Evolutionary conservation across 2,888 invertebrate genomes (phyloP).

Genomic region (Peribatodes rhomboidaria): DNA sequence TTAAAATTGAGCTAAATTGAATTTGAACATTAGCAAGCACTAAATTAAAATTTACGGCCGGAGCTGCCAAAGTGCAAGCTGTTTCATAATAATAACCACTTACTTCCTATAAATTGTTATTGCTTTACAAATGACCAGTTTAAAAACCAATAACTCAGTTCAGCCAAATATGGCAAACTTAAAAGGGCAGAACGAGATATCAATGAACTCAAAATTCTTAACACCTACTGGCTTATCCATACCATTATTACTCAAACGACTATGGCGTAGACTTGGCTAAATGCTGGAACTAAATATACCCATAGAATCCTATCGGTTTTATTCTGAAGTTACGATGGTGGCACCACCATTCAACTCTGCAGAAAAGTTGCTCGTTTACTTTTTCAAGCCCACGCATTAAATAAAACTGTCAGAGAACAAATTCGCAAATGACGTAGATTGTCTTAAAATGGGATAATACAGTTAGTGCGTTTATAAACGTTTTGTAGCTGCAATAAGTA

Average conservation of each 20-base stretch:
- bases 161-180: slow-evolving; percentile 7
- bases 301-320: neutral
- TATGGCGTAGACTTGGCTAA: neutral
- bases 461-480: slow-evolving; percentile 19
- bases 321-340: neutral
- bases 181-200: slow-evolving; percentile 22
- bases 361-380: neutral
- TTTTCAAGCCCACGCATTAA: slow-evolving; percentile 26
- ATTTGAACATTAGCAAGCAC: slow-evolving; percentile 10
- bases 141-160: slow-evolving; percentile 32
- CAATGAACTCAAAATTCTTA: slow-evolving; percentile 25
- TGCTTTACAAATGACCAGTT: slow-evolving; percentile 27
- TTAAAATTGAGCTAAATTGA: too few species aligned
- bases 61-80: slow-evolving; percentile 16
- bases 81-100: slow-evolving; percentile 27
- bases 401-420: slow-evolving; percentile 19
- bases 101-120: slow-evolving; percentile 24
- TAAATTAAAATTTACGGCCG: slow-evolving; percentile 21
- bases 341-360: too few species aligned
- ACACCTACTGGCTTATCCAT: slow-evolving; percentile 25
- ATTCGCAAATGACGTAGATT: slow-evolving; percentile 22
- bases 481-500: slow-evolving; percentile 6
- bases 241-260: neutral
- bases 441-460: slow-evolving; percentile 10
- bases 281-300: neutral